Conservation (phyloP, 2,797 vertebrate genomes). For the Antennarius maculatus region DNA sequence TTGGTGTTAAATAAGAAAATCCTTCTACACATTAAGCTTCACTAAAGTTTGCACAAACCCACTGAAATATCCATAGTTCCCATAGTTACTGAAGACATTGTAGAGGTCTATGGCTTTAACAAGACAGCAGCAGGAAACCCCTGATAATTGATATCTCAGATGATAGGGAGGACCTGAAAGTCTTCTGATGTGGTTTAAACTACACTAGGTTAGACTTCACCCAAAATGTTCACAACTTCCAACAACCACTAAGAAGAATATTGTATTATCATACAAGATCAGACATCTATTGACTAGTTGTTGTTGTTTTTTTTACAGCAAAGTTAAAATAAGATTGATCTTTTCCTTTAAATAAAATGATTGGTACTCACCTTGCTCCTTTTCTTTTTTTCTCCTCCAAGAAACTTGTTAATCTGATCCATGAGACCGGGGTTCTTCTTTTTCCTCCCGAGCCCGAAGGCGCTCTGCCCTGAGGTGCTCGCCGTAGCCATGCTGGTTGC, state of each 20-base stretch:
- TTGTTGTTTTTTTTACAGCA: no score
- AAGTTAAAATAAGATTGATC: neutral
- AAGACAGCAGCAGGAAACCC: neutral
- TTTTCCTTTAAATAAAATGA: conserved; percentile 16
- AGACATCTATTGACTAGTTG: no score
- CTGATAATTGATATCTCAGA: neutral
- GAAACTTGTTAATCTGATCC: conserved; percentile 94
- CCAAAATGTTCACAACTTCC: neutral
- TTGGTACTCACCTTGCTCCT: conserved; percentile 93
- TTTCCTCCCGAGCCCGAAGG: conserved; percentile 86
- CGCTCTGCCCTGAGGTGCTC: conserved; percentile 91
- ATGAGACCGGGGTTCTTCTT: conserved; percentile 92
- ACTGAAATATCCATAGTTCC: neutral
- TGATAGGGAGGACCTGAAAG: neutral
- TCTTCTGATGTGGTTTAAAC: no score
- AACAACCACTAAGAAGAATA: neutral
- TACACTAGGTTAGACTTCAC: neutral
- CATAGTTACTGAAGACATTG: no score
- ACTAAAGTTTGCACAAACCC: neutral
- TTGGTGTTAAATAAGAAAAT: neutral
- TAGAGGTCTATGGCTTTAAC: no score
- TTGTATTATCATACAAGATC: no score
- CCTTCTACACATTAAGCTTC: neutral
- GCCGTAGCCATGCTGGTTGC: conserved; percentile 87
- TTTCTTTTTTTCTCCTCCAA: conserved; percentile 94